These are phyloP conservation scores for Ectobius pallidus DNA, from an alignment of 2,888 invertebrate genomes.

Conservation along the genomic window DNA sequence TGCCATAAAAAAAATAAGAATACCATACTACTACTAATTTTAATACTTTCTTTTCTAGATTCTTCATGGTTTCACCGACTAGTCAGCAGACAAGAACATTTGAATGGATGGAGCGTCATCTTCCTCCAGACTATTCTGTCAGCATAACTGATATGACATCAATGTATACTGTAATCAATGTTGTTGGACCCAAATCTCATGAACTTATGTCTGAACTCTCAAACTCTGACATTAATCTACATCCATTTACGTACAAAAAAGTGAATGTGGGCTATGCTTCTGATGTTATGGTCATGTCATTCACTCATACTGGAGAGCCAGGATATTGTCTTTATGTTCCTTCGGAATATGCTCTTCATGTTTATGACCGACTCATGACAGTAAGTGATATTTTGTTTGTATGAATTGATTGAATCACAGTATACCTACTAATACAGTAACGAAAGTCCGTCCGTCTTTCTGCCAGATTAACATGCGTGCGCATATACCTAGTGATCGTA, in stretches of 20 bases:
- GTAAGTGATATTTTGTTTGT: too few relatives aligned
- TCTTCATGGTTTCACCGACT: conserved; percentile 79
- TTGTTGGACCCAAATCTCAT: conserved; percentile 72
- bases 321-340: conserved; percentile 74
- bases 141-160: conserved; percentile 71
- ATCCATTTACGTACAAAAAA: conserved; percentile 68
- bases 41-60: conserved; percentile 62
- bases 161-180: conserved; percentile 73
- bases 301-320: conserved; percentile 74
- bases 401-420: too few relatives aligned
- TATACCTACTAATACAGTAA: too few relatives aligned
- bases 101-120: conserved; percentile 70
- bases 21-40: too few relatives aligned
- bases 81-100: conserved; percentile 75
- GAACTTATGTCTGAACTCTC: conserved; percentile 68
- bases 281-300: conserved; percentile 71
- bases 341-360: conserved; percentile 75
- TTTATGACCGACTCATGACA: conserved; percentile 70
- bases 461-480: too few relatives aligned
- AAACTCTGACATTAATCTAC: conserved; percentile 65
- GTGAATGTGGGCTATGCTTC: conserved; percentile 72
- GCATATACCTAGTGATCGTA: too few relatives aligned
- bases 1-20: too few relatives aligned
- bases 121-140: conserved; percentile 65
- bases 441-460: too few relatives aligned